phyloP scores from a whole-genome alignment of 1,140 invertebrate species.

The Ceratina calcarata region DNA sequence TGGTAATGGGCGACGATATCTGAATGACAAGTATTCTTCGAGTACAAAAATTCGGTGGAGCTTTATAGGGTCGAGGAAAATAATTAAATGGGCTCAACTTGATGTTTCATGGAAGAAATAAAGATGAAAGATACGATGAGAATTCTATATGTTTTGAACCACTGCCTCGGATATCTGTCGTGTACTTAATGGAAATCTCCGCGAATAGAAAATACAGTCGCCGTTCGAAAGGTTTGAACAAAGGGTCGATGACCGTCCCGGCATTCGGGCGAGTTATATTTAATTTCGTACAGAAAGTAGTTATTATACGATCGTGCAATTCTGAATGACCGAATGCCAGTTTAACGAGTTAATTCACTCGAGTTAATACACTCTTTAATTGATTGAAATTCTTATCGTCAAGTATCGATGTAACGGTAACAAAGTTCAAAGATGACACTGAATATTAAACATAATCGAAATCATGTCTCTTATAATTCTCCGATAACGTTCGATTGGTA shows the following conservation, averaged over 20 bases:
- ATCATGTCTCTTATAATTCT: slow-evolving; percentile 13
- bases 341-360: too few relatives aligned
- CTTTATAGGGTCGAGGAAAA: neutral
- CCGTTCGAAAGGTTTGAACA: neutral
- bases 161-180: too few relatives aligned
- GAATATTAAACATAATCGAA: neutral
- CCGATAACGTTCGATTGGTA: neutral
- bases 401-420: neutral
- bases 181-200: too few relatives aligned
- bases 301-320: neutral
- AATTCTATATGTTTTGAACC: too few relatives aligned
- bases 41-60: neutral
- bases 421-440: slow-evolving; percentile 14
- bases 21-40: slow-evolving; percentile 3
- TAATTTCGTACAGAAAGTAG: slow-evolving; percentile 6
- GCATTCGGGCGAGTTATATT: slow-evolving; percentile 29
- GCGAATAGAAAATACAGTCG: neutral
- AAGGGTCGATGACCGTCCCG: neutral
- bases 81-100: neutral
- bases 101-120: too few relatives aligned
- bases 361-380: neutral
- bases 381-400: neutral
- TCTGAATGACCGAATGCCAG: neutral
- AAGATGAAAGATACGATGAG: too few relatives aligned
- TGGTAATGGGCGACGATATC: slow-evolving; percentile 50